Base-by-base conservation (phyloP, 1,140 invertebrate genomes). In the Carposina sasakii region DNA sequence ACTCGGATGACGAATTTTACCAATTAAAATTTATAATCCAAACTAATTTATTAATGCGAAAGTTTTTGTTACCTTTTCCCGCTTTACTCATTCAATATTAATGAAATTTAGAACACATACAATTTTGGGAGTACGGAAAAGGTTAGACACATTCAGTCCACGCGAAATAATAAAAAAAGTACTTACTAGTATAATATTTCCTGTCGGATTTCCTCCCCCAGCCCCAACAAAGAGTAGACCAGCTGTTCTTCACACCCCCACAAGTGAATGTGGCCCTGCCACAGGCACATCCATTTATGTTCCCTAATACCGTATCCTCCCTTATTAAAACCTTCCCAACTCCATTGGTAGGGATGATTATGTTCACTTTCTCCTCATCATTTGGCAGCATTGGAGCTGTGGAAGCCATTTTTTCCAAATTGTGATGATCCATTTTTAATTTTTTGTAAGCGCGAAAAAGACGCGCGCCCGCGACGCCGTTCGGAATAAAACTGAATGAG, bases 141-240 rank as follows among this genome's bases (percentile, higher is more conserved):
- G n/a, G n/a, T n/a, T n/a, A n/a, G n/a, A n/a, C n/a, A n/a, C n/a
- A n/a, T n/a, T n/a, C n/a, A n/a, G n/a, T n/a, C n/a, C n/a, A n/a
- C n/a, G n/a, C n/a, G n/a, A n/a, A n/a, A n/a, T n/a, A n/a, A n/a
- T n/a, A n/a, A n/a, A n/a, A n/a, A n/a, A n/a, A 47, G 12, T 40
- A 82, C 79, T 81, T 56, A 81, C 81, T 53, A 4, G 61, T 67
- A 50, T 79, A 78, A 57, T 81, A 76, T 51, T 72, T 81, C 48
- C 72, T 81, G n/a, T 74, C 76, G 0, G 70, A 67, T 20, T 68
- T 62, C 40, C 67, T 63, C 0, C 79, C 79, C n/a, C n/a, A n/a
- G n/a, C n/a, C n/a, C 79, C 79, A 84, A 44, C 79, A 84, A 4
- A 84, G 47, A 5, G 67, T 76, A 0, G 71, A 72, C 74, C 74